Base-by-base conservation (phyloP, 2,888 invertebrate genomes). In the Amphipoea oculea region DNA sequence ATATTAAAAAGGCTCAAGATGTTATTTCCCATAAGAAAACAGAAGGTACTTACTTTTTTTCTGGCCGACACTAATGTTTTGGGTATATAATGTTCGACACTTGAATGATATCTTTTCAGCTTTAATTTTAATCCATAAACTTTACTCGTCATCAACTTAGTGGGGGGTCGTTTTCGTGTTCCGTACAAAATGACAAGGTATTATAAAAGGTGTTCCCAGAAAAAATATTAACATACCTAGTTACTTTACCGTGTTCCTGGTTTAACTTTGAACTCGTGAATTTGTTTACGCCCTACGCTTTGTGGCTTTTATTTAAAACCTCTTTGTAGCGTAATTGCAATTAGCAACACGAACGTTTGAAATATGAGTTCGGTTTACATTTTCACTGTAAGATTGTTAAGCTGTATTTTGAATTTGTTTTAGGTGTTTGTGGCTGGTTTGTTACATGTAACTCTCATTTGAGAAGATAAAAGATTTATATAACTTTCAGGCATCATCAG, bases 321-420 rank as follows among this genome's bases (percentile, higher is more conserved):
- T 77, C 86, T 86, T 86, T 86, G 86, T 81, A 45, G 71, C 54
- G 74, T 86, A 75, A 78, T 77, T 79, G 85, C 85, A 78, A 87
- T 87, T 87, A 77, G 87, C 36, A 72, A 84, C 78, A 81, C 60
- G 23, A 72, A 67, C 76, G 87, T 81, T 81, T 84, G 76, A 81
- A 89, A 87, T 72, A 86, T 68, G 78, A 79, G 9, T 81, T 86
- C 75, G 72, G 76, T n/a, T 80, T 78, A 81, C 63, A 71, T 80
- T 65, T 67, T 60, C 29, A 23, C 7, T 65, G 29, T 36, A n/a
- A 60, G n/a, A n/a, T 23, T 63, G 36, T 67, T 65, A 3, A 66
- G 54, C 42, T 74, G 60, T 65, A 60, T 57, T 68, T 63, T 51
- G 62, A 69, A 60, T 85, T 67, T 54, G 57, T 40, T 57, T 40